Base-by-base conservation (phyloP, 2,113 vertebrate genomes). In the Myiopsitta monachus region DNA sequence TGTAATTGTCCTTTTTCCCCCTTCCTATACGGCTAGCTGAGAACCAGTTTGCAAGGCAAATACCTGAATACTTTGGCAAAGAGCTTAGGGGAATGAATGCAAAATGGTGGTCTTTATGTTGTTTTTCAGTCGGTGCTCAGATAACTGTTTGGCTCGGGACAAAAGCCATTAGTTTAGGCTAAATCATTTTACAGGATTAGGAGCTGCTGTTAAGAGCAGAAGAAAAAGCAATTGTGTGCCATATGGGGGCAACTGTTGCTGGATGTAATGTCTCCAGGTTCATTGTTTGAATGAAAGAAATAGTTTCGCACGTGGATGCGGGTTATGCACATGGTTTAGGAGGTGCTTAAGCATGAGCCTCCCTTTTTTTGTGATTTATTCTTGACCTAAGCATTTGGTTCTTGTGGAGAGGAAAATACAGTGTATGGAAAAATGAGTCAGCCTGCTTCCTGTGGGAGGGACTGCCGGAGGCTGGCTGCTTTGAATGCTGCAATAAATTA, bases 371-470 rank as follows among this genome's bases (percentile, higher is more conserved):
- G 24, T 86, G 51, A 44, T 86, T 94, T 96, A 86, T 96, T 94
- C 95, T 94, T 88, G 95, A 94, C 80, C 88, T 59, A 84, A 94
- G 84, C 39, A n/a, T 47, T 96, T 88, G 47, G 76, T 33, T 93
- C 62, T 88, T 75, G 57, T 75, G 88, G 95, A 90, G 84, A 96
- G 46, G 63, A 90, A 94, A 97, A 94, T 59, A 91, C 31, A 80
- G 55, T 44, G 72, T 90, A 64, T 94, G 83, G 79, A 95, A 92
- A 95, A 94, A 95, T 96, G 92, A 96, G 72, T 96, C 94, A 96
- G 88, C 80, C 72, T 73, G 79, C 73, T 96, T 97, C 93, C 93
- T 96, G 92, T 70, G 73, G 92, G 94, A 95, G 92, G 88, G 95
- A 90, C 73, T 80, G 93, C 93, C 1, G 3, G 89, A 85, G 90